Percentiles rank a stretch among this genome's conserved stretches.
These are phyloP conservation scores for Cylas formicarius DNA, from an alignment of 1,140 invertebrate species.

Conservation along the genomic window DNA sequence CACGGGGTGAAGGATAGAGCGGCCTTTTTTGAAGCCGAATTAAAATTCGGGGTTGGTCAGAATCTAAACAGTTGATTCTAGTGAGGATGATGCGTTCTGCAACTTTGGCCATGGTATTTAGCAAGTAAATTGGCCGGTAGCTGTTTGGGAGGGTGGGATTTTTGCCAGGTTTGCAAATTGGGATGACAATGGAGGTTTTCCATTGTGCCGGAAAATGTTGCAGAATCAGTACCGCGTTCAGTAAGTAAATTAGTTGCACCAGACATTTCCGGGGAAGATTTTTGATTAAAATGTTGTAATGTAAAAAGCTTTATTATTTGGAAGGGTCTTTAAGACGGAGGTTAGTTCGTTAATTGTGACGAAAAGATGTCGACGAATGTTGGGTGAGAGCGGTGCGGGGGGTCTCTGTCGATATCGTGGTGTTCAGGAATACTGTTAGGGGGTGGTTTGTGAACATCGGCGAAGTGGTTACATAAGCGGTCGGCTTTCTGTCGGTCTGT, in stretches of 20 bases:
- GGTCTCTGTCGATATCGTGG: too few relatives aligned
- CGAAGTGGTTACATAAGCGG: too few relatives aligned
- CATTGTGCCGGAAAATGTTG: constrained; percentile 16
- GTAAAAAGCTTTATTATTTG: constrained; percentile 30
- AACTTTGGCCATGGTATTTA: constrained; percentile 15
- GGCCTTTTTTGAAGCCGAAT: too few relatives aligned
- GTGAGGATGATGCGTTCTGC: constrained; percentile 16
- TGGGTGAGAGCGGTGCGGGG: too few relatives aligned
- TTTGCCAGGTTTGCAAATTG: constrained; percentile 16
- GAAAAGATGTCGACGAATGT: too few relatives aligned
- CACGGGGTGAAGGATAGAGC: too few relatives aligned
- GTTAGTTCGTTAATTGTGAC: too few relatives aligned
- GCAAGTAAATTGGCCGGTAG: constrained; percentile 18
- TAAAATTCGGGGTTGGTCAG: too few relatives aligned
- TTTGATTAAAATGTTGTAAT: constrained; percentile 27
- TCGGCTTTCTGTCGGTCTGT: too few relatives aligned
- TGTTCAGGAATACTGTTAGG: too few relatives aligned
- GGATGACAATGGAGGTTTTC: constrained; percentile 17
- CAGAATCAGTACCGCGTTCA: constrained; percentile 27
- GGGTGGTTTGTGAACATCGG: too few relatives aligned
- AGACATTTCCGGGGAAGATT: constrained; percentile 24
- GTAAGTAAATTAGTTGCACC: constrained; percentile 24
- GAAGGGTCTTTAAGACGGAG: too few relatives aligned
- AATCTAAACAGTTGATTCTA: constrained; percentile 10
- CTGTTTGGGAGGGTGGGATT: constrained; percentile 4